A percentile compares a stretch with the other conserved stretches of the same genome.
These are phyloP conservation scores for Parauchenoglanis punctatus DNA, from an alignment of 2,797 vertebrate species.

Conservation along the genomic window DNA sequence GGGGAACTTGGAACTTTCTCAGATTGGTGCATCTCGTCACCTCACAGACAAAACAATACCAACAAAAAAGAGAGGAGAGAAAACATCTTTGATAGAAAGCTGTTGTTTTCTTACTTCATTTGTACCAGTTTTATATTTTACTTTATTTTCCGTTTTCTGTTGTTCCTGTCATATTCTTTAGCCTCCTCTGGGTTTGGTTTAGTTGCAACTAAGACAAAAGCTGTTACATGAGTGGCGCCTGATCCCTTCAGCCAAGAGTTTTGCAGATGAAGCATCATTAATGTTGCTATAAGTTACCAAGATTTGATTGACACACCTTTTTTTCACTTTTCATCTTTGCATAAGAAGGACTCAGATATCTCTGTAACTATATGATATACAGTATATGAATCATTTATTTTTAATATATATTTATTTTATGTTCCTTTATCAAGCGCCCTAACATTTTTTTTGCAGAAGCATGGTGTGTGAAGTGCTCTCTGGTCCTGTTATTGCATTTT, in stretches of 20 bases:
- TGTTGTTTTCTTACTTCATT: conserved; percentile 58
- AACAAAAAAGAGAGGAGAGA: conserved; percentile 47
- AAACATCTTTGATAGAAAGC: conserved; percentile 58
- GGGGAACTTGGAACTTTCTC: conserved; percentile 30
- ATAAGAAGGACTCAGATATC: conserved; percentile 56
- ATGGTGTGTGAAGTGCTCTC: conserved; percentile 46
- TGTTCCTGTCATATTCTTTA: conserved; percentile 40
- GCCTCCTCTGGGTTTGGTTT: conserved; percentile 38
- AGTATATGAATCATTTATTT: conserved; percentile 60
- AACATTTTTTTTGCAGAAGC: conserved; percentile 42
- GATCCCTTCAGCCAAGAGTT: conserved; percentile 19
- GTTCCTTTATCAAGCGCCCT: conserved; percentile 40
- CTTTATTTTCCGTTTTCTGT: conserved; percentile 15
- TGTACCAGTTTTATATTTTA: conserved; percentile 53
- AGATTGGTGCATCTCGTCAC: conserved; percentile 45
- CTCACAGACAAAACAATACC: conserved; percentile 51
- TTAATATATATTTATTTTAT: conserved; percentile 63
- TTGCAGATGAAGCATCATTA: conserved; percentile 16
- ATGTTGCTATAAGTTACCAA: conserved; percentile 27
- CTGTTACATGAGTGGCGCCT: conserved; percentile 21
- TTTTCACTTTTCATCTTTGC: conserved; percentile 46
- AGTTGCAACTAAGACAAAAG: conserved; percentile 36
- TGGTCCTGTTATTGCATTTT: conserved; percentile 44
- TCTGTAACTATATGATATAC: conserved; percentile 56
- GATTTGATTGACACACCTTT: not conserved